Conservation (phyloP, 2,113 vertebrate species). For the Calypte anna region DNA sequence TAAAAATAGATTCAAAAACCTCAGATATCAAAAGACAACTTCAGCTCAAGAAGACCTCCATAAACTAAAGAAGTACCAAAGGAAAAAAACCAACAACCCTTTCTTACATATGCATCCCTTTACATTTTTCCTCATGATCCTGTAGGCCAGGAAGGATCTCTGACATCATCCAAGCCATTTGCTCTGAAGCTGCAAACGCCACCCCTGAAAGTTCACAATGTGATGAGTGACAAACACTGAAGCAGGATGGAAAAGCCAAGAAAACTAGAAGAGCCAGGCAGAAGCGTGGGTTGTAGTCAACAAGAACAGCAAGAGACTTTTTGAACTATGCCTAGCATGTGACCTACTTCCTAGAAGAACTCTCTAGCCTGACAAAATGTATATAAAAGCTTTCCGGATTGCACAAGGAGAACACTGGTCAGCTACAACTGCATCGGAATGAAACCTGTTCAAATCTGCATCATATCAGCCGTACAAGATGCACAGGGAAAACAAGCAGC, state of each 20-base stretch:
- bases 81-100: background rate
- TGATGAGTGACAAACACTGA: slow-evolving; percentile 57
- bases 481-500: background rate
- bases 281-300: slow-evolving; percentile 61
- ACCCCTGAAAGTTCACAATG: background rate
- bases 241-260: slow-evolving; percentile 44
- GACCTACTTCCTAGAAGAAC: slow-evolving; percentile 53
- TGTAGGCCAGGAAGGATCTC: background rate
- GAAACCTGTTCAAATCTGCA: background rate
- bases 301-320: slow-evolving; percentile 63
- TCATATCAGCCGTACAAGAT: background rate
- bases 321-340: slow-evolving; percentile 56
- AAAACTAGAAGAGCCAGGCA: slow-evolving; percentile 52
- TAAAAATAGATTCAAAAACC: background rate
- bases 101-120: background rate
- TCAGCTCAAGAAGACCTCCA: background rate
- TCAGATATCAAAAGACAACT: background rate
- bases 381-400: slow-evolving; percentile 26
- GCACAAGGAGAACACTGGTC: background rate
- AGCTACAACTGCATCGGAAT: background rate
- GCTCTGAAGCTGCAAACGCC: slow-evolving; percentile 10
- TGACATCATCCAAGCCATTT: background rate
- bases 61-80: background rate
- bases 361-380: slow-evolving; percentile 25
- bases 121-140: background rate